Percentiles rank a stretch among this genome's conserved stretches.
These are phyloP conservation scores for Planiliza haematocheilus DNA, from an alignment of 2,113 vertebrate genomes.

Conservation along the genomic window DNA sequence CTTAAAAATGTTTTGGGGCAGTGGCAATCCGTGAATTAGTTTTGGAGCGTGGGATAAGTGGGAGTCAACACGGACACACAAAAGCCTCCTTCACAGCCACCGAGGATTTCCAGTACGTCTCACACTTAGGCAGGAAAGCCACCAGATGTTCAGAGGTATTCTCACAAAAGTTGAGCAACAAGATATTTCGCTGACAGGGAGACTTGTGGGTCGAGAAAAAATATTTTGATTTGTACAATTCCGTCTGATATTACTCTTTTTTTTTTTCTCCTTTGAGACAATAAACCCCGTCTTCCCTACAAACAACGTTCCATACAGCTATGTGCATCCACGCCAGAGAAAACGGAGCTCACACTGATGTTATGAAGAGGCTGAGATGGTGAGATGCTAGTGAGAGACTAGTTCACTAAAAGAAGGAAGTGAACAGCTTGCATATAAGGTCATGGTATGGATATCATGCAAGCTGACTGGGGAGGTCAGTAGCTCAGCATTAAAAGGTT, in stretches of 20 bases:
- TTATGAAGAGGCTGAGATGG: constrained; percentile 71
- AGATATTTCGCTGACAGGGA: background rate
- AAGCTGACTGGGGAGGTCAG: constrained; percentile 49
- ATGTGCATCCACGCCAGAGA: constrained; percentile 11
- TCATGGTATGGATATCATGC: constrained; percentile 74
- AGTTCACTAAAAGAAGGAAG: constrained; percentile 53
- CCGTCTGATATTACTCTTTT: no score
- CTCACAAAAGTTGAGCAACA: no score
- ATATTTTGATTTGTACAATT: background rate
- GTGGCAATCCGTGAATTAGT: no score
- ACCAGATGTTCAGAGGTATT: no score
- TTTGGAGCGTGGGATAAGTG: no score
- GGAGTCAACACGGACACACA: no score
- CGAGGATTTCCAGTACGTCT: no score
- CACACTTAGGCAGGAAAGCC: no score
- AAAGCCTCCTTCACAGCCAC: no score
- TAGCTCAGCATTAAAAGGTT: constrained; percentile 17
- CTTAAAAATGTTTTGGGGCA: no score
- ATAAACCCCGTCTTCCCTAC: constrained; percentile 1
- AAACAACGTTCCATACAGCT: background rate
- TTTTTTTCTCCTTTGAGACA: background rate
- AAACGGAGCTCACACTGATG: constrained; percentile 50
- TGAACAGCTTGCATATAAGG: constrained; percentile 65
- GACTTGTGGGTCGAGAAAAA: background rate
- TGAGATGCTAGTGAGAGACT: constrained; percentile 70